Evolutionary conservation across 2,797 vertebrate genomes (phyloP), one percentile per base, ranked within the genome.

Genomic region (Poecilia velifera): DNA sequence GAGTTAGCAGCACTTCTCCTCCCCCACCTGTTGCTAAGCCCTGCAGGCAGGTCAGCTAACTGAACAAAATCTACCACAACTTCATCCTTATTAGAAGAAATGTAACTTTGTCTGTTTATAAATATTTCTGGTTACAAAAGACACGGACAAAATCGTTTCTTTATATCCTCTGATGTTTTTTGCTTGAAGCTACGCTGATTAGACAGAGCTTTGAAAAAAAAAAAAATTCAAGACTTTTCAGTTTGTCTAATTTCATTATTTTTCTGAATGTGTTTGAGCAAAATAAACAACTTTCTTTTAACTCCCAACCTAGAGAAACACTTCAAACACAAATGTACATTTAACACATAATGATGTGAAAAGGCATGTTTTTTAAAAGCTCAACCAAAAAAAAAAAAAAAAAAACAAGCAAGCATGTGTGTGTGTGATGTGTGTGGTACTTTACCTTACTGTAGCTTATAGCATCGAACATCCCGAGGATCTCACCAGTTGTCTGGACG

Each of bases 381-480:
- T 10, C 71, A 34, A 72, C 10, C 3, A 3, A 64, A 41, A 64
- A 3, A 64, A 41, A 64, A 41, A 41, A 14, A 39, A 7, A 9
- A 6, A 39, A 49, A n/a, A 14, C 28, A 36, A 22, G 45, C 46
- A 8, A 5, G 10, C n/a, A 31, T 6, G 12, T 66, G 5, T 8
- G 5, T 8, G 8, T 49, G 47, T 6, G 3, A 3, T 39, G 7
- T 66, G 10, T 13, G 1, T 45, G 43, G 49, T 3, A 49, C 4
- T 18, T 5, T 84, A 96, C 96, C 96, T 97, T 97, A 59, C 34
- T 80, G 89, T 96, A 95, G 57, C 86, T 89, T 77, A 96, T 94
- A 4, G 12, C 0, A 76, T 95, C 92, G 84, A 95, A 97, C 79
- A 94, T 83, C 1, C 46, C 66, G 0, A 2, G 0, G 47, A 96